These are phyloP conservation scores for Heliangelus exortis DNA, from an alignment of 2,797 vertebrate genomes.

Conservation along the genomic window DNA sequence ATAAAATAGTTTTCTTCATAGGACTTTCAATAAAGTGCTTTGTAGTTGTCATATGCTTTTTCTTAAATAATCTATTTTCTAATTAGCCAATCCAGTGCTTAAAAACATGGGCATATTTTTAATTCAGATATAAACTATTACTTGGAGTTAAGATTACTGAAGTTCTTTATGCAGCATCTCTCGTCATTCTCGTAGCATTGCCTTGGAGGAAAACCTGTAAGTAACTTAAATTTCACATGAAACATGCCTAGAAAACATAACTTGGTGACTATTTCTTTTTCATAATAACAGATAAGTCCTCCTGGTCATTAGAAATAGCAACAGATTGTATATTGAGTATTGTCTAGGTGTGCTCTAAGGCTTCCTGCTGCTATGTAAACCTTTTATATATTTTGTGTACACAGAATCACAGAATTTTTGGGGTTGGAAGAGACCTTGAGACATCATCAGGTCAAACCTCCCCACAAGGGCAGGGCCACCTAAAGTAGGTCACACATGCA, in stretches of 20 bases:
- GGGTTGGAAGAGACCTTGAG: too few species aligned
- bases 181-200: background rate
- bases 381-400: background rate
- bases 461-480: too few species aligned
- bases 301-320: background rate
- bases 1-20: background rate
- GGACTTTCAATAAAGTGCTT: background rate
- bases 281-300: background rate
- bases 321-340: background rate
- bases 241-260: background rate
- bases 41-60: background rate
- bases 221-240: background rate
- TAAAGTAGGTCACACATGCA: too few species aligned
- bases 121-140: background rate
- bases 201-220: background rate
- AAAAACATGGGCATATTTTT: background rate
- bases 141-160: background rate
- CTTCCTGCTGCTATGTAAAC: background rate
- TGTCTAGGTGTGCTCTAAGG: accelerated
- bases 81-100: background rate
- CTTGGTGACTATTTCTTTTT: background rate
- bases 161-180: background rate
- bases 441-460: too few species aligned
- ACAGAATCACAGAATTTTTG: too few species aligned
- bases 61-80: background rate